These are phyloP conservation scores for Vesta saturnalis DNA, from an alignment of 2,888 invertebrate species.

Conservation along the genomic window DNA sequence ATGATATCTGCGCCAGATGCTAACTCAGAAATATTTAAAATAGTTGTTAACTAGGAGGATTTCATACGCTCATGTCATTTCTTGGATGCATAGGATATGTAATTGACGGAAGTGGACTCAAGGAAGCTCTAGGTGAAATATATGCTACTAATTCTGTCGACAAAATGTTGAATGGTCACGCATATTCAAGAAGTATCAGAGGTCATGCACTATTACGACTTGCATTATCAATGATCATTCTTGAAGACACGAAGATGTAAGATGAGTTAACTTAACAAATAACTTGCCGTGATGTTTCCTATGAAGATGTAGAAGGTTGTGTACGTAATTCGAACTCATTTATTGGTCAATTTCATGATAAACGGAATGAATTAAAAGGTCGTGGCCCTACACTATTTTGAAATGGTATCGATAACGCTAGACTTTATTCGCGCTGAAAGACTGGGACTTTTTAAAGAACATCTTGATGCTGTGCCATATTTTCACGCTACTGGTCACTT, in stretches of 20 bases:
- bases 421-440: conserved; percentile 47
- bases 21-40: conserved; percentile 35
- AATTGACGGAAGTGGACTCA: conserved; percentile 44
- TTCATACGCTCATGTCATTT: conserved; percentile 52
- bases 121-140: conserved; percentile 42
- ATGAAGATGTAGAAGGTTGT: background rate
- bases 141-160: no score
- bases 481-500: conserved; percentile 56
- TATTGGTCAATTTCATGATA: conserved; percentile 10
- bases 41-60: conserved; percentile 56
- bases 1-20: conserved; percentile 30
- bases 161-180: conserved; percentile 51
- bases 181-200: conserved; percentile 53
- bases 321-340: background rate
- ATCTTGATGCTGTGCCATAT: conserved; percentile 52
- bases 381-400: conserved; percentile 14
- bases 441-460: conserved; percentile 46
- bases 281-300: background rate
- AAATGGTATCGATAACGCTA: conserved; percentile 27
- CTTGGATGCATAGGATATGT: conserved; percentile 45
- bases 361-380: conserved; percentile 42
- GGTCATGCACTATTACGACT: conserved; percentile 51
- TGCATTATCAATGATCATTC: conserved; percentile 41
- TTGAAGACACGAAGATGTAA: conserved; percentile 47
- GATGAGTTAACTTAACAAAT: conserved; percentile 29